Percentiles rank a stretch among this genome's conserved stretches.
These are phyloP conservation scores for Caenorhabditis sp. DNA, from an alignment of 2,888 invertebrate genomes.

Conservation along the genomic window DNA sequence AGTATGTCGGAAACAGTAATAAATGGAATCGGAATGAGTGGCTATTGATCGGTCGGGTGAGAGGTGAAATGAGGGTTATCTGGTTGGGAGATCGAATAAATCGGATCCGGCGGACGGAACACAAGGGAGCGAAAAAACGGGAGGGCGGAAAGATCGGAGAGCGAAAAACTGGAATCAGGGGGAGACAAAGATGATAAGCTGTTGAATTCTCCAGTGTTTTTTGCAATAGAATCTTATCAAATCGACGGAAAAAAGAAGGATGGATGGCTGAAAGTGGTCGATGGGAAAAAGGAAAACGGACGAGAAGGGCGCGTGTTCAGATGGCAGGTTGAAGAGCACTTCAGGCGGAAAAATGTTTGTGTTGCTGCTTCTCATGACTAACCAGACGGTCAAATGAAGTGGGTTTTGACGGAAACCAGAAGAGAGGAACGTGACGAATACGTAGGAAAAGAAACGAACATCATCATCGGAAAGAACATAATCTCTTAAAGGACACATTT, in stretches of 20 bases:
- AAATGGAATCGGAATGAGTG: neutral
- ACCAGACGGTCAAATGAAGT: conserved; percentile 11
- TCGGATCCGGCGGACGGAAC: conserved; percentile 7
- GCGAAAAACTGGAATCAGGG: conserved; percentile 9
- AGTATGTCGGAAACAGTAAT: too few species aligned
- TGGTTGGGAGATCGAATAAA: conserved; percentile 5
- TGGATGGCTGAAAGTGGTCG: neutral
- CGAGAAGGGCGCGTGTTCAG: conserved; percentile 5
- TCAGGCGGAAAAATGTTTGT: conserved; percentile 5
- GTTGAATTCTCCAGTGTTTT: conserved; percentile 7
- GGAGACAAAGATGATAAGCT: too few species aligned
- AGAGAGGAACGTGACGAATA: neutral
- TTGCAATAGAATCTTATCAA: conserved; percentile 7
- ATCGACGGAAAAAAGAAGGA: neutral
- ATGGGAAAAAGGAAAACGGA: neutral
- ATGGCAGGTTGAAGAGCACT: conserved; percentile 26
- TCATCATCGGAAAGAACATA: neutral
- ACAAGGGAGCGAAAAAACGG: neutral
- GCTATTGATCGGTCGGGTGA: conserved; percentile 11
- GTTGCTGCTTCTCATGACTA: conserved; percentile 18
- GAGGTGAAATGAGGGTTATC: conserved; percentile 16
- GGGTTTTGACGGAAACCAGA: neutral
- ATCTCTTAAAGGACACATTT: neutral
- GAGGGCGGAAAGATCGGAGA: neutral
- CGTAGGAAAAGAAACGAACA: too few species aligned